Percentiles rank a stretch among this genome's conserved stretches.
Conservation (phyloP, 2,797 vertebrate genomes). For the Sitta carolinensis region DNA sequence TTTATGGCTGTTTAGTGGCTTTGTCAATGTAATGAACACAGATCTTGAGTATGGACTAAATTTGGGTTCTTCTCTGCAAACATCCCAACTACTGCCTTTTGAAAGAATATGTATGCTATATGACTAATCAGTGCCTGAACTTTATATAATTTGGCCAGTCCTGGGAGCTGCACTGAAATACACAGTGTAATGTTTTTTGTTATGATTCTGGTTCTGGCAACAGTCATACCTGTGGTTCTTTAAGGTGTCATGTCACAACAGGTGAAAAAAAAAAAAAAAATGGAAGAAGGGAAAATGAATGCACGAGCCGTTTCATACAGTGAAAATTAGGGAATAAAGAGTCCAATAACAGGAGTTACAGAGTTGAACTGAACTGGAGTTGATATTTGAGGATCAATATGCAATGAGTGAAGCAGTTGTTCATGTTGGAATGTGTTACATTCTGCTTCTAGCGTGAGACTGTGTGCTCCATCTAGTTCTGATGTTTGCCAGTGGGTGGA, state of each 20-base stretch:
- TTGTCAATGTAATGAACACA: background rate
- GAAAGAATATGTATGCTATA: background rate
- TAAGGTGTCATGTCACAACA: background rate
- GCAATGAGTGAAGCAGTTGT: background rate
- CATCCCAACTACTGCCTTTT: background rate
- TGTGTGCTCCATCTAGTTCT: background rate
- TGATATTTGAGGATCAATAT: background rate
- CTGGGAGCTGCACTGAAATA: background rate
- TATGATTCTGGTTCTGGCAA: background rate
- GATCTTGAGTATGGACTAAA: background rate
- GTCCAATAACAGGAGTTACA: background rate
- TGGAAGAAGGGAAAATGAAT: background rate
- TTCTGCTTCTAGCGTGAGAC: background rate
- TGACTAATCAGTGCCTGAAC: background rate
- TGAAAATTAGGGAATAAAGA: background rate
- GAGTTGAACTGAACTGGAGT: background rate
- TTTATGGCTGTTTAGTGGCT: background rate
- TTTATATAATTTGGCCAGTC: background rate
- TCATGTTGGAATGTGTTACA: background rate
- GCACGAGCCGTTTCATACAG: accelerated
- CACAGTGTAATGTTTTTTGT: accelerated
- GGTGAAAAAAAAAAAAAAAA: background rate
- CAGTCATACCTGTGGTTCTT: background rate
- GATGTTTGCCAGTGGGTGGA: background rate
- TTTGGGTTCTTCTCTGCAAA: background rate